Percentiles rank a stretch among this genome's conserved stretches.
Evolutionary conservation across 1,140 invertebrate genomes (phyloP).

Genomic region (Globodera rostochiensis): DNA sequence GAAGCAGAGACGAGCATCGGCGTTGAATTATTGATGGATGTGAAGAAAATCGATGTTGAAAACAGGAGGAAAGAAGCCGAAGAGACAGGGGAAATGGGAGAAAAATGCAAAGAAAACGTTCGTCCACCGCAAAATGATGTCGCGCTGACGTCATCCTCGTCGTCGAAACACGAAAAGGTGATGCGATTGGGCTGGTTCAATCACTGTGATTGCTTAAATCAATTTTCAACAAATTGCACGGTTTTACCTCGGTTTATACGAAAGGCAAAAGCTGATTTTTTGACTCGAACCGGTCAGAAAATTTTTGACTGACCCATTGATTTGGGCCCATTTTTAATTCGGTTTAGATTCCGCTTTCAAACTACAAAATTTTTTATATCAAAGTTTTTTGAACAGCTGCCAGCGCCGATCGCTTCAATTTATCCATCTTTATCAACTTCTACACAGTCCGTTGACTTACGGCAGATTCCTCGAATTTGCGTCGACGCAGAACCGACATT

Average conservation of each 20-base stretch:
- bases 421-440: not conserved
- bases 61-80: not conserved
- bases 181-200: too few relatives aligned
- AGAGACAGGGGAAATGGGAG: not conserved
- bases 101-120: not conserved
- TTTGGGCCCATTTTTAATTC: too few relatives aligned
- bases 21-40: not conserved
- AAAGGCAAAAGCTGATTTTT: too few relatives aligned
- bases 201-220: too few relatives aligned
- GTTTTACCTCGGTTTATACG: too few relatives aligned
- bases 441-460: not conserved
- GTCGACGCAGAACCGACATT: not conserved
- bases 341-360: too few relatives aligned
- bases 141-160: not conserved
- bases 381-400: too few relatives aligned
- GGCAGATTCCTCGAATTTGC: not conserved
- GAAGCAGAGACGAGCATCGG: too few relatives aligned
- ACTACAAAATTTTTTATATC: too few relatives aligned
- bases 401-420: not conserved
- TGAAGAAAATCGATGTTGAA: not conserved
- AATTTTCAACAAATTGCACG: too few relatives aligned
- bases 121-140: not conserved
- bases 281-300: too few relatives aligned
- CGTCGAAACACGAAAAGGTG: not conserved
- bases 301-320: too few relatives aligned